Evolutionary conservation across 1,140 invertebrate genomes (phyloP), one percentile per base, ranked within the genome.

Genomic region (Drosophila subobscura): DNA sequence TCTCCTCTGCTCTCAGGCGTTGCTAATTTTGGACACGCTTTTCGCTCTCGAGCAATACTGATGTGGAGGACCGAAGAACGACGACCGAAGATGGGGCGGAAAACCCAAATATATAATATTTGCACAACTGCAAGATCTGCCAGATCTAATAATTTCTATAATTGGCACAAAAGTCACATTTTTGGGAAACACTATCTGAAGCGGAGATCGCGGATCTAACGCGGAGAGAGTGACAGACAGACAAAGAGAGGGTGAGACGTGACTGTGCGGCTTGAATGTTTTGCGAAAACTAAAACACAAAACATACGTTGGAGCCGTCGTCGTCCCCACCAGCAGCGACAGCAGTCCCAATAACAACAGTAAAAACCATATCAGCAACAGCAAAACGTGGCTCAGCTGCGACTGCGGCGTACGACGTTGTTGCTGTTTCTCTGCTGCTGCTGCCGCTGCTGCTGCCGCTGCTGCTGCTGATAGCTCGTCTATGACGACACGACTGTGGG

Each of bases 261-360:
- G 77, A 78, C 81, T 86, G 83, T 78, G 74, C 55, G 78, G 73
- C 70, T 86, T 88, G 81, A 54, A 75, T 75, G 81, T 88, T 71
- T 78, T 88, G 83, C 74, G 81, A 81, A 86, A 86, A 86, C 83
- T 86, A 88, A 86, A 86, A 86, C 70, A 70, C 60, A 75, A 66
- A 79, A 50, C 51, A 41, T 49, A 49, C 51, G 64, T 52, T 70
- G 53, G 58, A 45, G 64, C 68, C 54, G 51, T 76, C 72, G 59
- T 42, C 16, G 77, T 42, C 47, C 45, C 14, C 55, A 56, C 53
- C 64, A 58, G 61, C 37, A 40, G 40, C 20, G 40, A 10, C 51
- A 53, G 6, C 20, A 53, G 22, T 12, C 25, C 12, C 29, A 52
- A 12, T 52, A 60, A 60, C 16, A 61, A 61, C 58, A 56, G 23